Base-by-base conservation (phyloP, 2,113 vertebrate species). In the Lampris incognitus region DNA sequence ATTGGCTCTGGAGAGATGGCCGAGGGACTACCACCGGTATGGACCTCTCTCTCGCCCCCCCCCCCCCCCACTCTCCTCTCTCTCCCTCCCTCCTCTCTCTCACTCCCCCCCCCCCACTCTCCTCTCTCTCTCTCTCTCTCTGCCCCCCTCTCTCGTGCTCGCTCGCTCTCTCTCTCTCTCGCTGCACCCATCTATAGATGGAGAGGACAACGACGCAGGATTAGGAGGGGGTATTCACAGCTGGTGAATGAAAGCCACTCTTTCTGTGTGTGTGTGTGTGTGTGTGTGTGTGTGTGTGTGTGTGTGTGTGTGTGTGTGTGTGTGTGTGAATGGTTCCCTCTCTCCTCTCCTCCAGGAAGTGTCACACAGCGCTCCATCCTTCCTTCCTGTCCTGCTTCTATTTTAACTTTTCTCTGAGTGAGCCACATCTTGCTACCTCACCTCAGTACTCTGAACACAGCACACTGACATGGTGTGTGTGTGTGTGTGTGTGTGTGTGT, bases 1-100 rank as follows among this genome's bases (percentile, higher is more conserved):
- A 97, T 98, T 1, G 97, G 97, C 66, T 97, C 97, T 0, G 96
- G 96, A 3, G 97, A 98, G 87, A 98, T 97, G 96, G 92, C 88
- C 0, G 94, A 94, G 0, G 95, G 95, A 1, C 93, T 95, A 72
- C 94, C 94, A 55, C 95, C 95, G 94, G 97, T 97, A 93, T 80
- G 81, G 66, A 7, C 0, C 50, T 3, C 10, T 42, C 59, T 2
- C 11, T 62, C 59, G 3, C 59, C 4, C 39, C 10, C 9, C n/a
- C 40, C 37, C n/a, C 8, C 24, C 9, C 13, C 11, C 51, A 4
- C 10, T 42, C 59, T 52, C 24, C 11, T 62, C 59, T 13, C 59
- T 11, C 39, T 40, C 9, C n/a, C 40, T 57, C 13, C 11, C 51
- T 54, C 3, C 3, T 54, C 3, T 1, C 7, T 54, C 57, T 54